Conservation (phyloP, 2,888 invertebrate species). For the Phorcus lineatus region DNA sequence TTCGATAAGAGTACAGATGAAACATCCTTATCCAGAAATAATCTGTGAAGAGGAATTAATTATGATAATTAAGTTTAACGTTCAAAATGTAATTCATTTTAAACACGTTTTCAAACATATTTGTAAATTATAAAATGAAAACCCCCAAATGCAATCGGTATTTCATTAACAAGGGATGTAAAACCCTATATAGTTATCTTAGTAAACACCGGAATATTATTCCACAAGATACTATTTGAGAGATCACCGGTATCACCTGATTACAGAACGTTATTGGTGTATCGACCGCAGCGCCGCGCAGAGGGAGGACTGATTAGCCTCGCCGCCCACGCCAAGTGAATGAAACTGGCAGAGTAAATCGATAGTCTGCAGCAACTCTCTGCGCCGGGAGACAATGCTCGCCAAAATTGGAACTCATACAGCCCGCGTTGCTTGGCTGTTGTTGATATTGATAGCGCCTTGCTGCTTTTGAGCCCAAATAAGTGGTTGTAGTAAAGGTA, state of each 20-base stretch:
- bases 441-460: neutral
- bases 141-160: no score
- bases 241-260: neutral
- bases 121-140: no score
- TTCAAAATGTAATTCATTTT: no score
- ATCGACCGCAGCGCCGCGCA: neutral
- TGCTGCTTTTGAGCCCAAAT: neutral
- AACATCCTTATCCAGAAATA: no score
- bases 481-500: no score
- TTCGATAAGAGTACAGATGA: no score
- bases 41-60: no score
- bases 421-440: neutral
- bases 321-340: neutral
- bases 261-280: neutral
- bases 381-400: neutral
- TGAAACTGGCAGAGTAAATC: neutral
- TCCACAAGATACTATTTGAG: neutral
- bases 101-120: no score
- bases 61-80: no score
- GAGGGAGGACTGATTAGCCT: neutral
- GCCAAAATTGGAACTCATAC: neutral
- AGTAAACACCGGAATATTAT: neutral
- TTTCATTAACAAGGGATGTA: no score
- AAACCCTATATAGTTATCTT: neutral
- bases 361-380: neutral